phyloP scores from a whole-genome alignment of 1,140 invertebrate genomes.

The Plutomurus gul region DNA sequence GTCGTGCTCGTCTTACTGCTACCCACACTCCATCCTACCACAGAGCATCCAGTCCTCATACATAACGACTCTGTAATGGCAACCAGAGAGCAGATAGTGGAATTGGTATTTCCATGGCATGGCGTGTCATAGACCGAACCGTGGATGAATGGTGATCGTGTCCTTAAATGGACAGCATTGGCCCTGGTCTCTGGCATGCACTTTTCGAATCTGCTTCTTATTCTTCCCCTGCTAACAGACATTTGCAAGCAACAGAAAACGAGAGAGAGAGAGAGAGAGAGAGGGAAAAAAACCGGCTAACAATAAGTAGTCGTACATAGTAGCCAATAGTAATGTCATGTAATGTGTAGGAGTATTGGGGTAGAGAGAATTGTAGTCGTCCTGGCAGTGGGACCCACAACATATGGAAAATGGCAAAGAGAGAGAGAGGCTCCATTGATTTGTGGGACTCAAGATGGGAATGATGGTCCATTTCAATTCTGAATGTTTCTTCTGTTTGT shows the following conservation, averaged over 20 bases:
- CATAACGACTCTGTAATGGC: too few species aligned
- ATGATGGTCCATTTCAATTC: slow-evolving; percentile 7
- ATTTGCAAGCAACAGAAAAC: too few species aligned
- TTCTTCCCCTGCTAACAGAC: background rate
- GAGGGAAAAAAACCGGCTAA: too few species aligned
- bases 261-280: too few species aligned
- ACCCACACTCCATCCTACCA: too few species aligned
- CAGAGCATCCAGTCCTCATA: too few species aligned
- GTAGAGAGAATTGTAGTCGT: background rate
- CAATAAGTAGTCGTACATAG: background rate
- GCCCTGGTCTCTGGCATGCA: background rate
- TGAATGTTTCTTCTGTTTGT: slow-evolving; percentile 17
- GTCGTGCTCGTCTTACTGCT: too few species aligned
- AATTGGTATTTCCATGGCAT: slow-evolving; percentile 11
- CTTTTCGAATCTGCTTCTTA: background rate
- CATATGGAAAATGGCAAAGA: slow-evolving; percentile 18
- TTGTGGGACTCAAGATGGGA: slow-evolving; percentile 15
- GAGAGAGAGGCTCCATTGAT: slow-evolving; percentile 15
- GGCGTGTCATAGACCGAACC: background rate
- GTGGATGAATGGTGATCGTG: slow-evolving; percentile 19
- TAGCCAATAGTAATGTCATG: background rate
- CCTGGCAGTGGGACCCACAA: background rate
- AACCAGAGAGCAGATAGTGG: background rate
- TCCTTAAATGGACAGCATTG: background rate
- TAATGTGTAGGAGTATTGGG: background rate